Evolutionary conservation across 2,113 vertebrate species (phyloP).

Genomic region (Pachycephala philippinensis): DNA sequence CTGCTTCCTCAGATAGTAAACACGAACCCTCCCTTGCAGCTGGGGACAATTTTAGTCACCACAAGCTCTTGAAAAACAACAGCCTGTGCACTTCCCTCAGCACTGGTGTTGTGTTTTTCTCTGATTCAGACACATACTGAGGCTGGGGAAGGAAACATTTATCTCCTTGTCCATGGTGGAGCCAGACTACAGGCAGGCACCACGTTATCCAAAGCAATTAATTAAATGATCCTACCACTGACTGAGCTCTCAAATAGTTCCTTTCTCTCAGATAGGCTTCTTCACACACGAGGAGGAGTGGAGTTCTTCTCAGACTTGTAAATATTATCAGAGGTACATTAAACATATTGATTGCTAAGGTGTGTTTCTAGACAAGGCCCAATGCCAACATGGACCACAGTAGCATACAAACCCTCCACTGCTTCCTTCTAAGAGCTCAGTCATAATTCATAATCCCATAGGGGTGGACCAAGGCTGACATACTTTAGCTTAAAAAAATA

Average conservation of each 20-base stretch:
- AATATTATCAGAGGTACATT: neutral
- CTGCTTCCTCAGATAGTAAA: neutral
- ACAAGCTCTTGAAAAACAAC: neutral
- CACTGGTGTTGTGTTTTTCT: neutral
- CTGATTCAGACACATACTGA: neutral
- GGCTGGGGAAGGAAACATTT: neutral
- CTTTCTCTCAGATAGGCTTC: neutral
- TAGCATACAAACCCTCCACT: neutral
- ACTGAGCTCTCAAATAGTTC: neutral
- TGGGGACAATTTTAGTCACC: constrained; percentile 12
- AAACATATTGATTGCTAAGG: neutral
- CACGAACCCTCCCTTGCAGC: neutral
- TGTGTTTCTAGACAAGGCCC: neutral
- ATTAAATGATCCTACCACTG: neutral
- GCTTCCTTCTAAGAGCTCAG: neutral
- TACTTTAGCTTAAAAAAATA: neutral
- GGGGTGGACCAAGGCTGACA: neutral
- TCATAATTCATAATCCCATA: neutral
- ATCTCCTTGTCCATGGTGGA: neutral
- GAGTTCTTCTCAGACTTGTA: neutral
- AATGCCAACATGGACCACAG: neutral
- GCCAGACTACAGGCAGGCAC: neutral
- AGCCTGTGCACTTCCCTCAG: neutral
- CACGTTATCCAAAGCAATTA: neutral
- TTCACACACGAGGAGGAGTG: neutral